Percentiles rank a stretch among this genome's conserved stretches.
Evolutionary conservation across 2,888 invertebrate species (phyloP).

Genomic region (Metallyticus violacea): DNA sequence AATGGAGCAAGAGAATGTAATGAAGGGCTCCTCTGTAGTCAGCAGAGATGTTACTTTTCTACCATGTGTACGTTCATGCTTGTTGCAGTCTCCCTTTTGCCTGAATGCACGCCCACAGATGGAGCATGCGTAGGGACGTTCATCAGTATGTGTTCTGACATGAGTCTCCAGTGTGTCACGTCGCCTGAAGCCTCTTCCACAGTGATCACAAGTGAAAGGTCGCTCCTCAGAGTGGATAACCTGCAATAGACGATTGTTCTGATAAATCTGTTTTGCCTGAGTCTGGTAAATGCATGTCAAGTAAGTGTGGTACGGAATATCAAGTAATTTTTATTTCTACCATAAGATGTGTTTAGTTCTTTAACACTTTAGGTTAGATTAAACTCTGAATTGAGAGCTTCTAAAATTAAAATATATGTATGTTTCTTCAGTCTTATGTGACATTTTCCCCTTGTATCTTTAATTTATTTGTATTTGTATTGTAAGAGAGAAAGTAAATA

Average conservation of each 20-base stretch:
- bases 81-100: slow-evolving; percentile 34
- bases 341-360: too few species aligned
- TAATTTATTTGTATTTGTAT: too few species aligned
- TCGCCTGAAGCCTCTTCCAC: slow-evolving; percentile 31
- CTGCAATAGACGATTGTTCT: background rate
- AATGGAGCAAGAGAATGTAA: background rate
- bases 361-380: too few species aligned
- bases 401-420: too few species aligned
- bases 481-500: too few species aligned
- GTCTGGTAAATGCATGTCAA: too few species aligned
- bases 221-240: slow-evolving; percentile 31
- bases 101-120: slow-evolving; percentile 31
- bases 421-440: too few species aligned
- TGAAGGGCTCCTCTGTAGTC: background rate
- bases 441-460: too few species aligned
- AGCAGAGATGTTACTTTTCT: background rate
- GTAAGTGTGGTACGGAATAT: too few species aligned
- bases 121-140: slow-evolving; percentile 32
- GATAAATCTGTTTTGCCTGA: too few species aligned
- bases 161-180: slow-evolving; percentile 33
- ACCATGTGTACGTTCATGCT: slow-evolving; percentile 36
- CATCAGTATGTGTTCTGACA: slow-evolving; percentile 32
- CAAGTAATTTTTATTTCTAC: too few species aligned
- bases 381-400: too few species aligned
- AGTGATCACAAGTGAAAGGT: slow-evolving; percentile 29